Evolutionary conservation across 1,140 invertebrate genomes (phyloP), one percentile per base, ranked within the genome.

Genomic region (Lethrus apterus): DNA sequence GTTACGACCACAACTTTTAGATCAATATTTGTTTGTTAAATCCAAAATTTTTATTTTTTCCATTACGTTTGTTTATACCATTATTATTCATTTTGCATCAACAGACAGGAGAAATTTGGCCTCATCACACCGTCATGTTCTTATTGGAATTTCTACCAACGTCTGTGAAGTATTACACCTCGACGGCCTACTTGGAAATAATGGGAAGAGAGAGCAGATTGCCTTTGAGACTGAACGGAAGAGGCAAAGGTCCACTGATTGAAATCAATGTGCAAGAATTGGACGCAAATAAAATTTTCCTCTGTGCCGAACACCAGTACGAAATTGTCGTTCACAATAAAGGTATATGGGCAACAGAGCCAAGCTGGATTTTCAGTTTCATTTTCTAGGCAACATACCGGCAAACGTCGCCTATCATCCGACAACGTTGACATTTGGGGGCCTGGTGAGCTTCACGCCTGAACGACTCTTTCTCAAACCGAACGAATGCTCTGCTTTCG

Each of bases 51-150:
- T n/a, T n/a, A n/a, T n/a, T n/a, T n/a, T n/a, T n/a, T n/a, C n/a
- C n/a, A n/a, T n/a, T n/a, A 41, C 5, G 10, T 26, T 23, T 33
- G 19, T 13, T 20, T 14, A 3, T n/a, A n/a, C n/a, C n/a, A n/a
- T n/a, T n/a, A n/a, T n/a, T n/a, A 20, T 36, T 26, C 10, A 24
- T 48, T 45, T 38, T 55, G 52, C 3, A n/a, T n/a, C n/a, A n/a
- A n/a, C 31, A 64, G 62, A 49, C 14, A 3, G 64, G 64, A 10
- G 50, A 62, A 48, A 29, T 66, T 1, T 56, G 62, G 48, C 57
- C 61, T 3, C 33, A 56, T 20, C 43, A 50, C 10, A 35, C 30
- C 9, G 14, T 51, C 9, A 54, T 56, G 13, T 56, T 62, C 23
- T 46, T 43, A 18, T 33, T 64, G 7, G 53, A 57, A 14, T 66